A percentile compares a stretch with the other conserved stretches of the same genome.
These are phyloP conservation scores for Pteruthius melanotis DNA, from an alignment of 2,113 vertebrate genomes.

Conservation along the genomic window DNA sequence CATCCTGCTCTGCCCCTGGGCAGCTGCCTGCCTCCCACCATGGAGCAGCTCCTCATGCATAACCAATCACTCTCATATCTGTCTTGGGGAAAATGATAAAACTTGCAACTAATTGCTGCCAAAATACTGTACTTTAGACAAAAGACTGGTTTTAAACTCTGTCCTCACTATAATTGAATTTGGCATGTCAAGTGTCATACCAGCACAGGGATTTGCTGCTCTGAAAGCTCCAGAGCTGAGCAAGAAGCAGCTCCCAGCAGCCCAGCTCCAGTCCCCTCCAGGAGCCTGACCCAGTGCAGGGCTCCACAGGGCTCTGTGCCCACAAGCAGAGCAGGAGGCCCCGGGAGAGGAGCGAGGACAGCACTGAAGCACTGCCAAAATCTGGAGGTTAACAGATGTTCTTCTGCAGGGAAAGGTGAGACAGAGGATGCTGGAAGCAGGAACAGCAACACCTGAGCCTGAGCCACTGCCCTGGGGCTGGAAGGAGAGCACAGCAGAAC, in stretches of 20 bases:
- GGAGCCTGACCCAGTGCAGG: not conserved
- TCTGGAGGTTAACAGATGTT: too few species aligned
- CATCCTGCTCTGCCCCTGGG: not conserved
- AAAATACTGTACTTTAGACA: not conserved
- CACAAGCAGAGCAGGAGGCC: not conserved
- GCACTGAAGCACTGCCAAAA: not conserved
- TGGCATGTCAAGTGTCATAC: not conserved
- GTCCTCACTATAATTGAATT: not conserved
- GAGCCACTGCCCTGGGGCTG: fast-evolving
- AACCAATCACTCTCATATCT: not conserved
- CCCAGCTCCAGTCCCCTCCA: not conserved
- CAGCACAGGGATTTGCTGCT: not conserved
- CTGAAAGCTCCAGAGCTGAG: not conserved
- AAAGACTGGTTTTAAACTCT: not conserved
- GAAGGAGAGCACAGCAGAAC: not conserved
- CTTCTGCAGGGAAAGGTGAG: not conserved
- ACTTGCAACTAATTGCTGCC: not conserved
- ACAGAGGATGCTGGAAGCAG: not conserved
- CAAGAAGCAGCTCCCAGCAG: not conserved
- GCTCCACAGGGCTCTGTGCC: not conserved
- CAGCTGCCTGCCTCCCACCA: not conserved
- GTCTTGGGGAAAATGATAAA: not conserved
- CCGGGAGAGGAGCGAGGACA: not conserved
- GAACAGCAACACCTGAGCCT: not conserved
- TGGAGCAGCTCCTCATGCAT: not conserved